Percentiles rank a stretch among this genome's conserved stretches.
These are phyloP conservation scores for Palythoa grandiflora DNA, from an alignment of 92 coral and sea anemone species.

Conservation along the genomic window DNA sequence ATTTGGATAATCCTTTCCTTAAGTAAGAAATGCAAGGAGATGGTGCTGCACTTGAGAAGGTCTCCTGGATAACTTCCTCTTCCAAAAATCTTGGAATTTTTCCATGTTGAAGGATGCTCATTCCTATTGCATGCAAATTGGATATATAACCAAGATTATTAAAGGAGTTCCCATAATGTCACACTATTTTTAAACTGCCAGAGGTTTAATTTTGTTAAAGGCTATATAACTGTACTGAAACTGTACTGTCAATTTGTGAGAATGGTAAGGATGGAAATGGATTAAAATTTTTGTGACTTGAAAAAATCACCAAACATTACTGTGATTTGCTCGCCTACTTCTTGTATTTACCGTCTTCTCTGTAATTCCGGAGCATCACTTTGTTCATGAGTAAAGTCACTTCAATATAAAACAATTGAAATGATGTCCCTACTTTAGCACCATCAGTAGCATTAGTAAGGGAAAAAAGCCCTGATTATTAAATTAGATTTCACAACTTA, in stretches of 20 bases:
- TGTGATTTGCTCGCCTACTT: neutral
- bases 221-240: neutral
- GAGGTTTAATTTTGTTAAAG: neutral
- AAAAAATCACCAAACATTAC: neutral
- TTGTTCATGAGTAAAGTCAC: neutral
- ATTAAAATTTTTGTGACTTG: neutral
- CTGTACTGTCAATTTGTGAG: neutral
- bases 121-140: too few relatives aligned
- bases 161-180: neutral
- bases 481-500: neutral
- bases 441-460: neutral
- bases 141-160: neutral
- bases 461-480: neutral
- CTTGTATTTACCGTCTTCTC: neutral
- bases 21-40: too few relatives aligned
- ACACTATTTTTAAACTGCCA: neutral
- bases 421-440: neutral
- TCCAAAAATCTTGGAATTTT: too few relatives aligned
- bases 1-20: too few relatives aligned
- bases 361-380: neutral
- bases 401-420: neutral
- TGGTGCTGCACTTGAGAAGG: too few relatives aligned
- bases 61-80: too few relatives aligned
- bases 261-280: neutral
- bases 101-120: too few relatives aligned